Evolutionary conservation across 2,797 vertebrate genomes (phyloP).

Genomic region (Gallinago stenura): DNA sequence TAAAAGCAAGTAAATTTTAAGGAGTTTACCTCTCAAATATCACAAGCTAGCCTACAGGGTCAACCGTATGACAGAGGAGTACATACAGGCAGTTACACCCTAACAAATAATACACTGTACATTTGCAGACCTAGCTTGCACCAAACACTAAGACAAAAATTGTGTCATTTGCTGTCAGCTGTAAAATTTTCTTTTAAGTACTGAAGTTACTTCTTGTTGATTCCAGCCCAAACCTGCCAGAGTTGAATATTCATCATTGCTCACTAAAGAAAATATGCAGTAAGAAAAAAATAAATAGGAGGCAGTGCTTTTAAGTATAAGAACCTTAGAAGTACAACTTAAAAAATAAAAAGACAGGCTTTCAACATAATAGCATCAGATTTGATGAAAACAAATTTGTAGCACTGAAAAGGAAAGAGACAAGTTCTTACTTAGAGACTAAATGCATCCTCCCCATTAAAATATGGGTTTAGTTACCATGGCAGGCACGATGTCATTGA

Average conservation of each 20-base stretch:
- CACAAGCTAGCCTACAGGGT: neutral
- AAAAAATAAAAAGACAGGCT: neutral
- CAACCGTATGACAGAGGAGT: accelerated
- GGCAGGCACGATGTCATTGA: neutral
- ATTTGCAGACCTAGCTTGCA: neutral
- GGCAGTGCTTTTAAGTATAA: neutral
- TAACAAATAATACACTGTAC: neutral
- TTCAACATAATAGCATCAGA: neutral
- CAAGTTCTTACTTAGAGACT: neutral
- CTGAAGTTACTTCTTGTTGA: neutral
- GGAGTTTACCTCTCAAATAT: neutral
- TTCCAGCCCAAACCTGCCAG: neutral
- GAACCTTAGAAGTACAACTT: neutral
- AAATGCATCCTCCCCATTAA: neutral
- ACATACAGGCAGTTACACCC: neutral
- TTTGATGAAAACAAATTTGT: neutral
- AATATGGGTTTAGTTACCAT: neutral
- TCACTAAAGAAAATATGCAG: neutral
- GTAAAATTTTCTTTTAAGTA: neutral
- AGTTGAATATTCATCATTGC: neutral
- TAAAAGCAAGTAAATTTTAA: neutral
- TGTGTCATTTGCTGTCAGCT: neutral
- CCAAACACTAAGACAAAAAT: neutral
- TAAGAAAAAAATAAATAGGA: neutral
- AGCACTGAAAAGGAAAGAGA: neutral